phyloP scores from a whole-genome alignment of 2,797 vertebrate genomes.

The Salarias fasciatus region DNA sequence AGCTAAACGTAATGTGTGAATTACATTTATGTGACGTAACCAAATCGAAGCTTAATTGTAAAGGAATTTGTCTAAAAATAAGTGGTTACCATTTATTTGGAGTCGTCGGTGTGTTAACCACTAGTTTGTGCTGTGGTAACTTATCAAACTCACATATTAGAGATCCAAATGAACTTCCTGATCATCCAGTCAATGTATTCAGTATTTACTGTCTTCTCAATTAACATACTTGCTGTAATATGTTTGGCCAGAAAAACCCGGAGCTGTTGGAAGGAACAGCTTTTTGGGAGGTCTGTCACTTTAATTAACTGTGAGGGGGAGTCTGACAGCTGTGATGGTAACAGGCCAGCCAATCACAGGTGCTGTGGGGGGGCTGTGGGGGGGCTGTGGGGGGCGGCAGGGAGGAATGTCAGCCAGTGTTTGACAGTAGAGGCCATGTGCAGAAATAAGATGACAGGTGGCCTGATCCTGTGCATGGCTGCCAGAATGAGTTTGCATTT shows the following conservation, averaged over 20 bases:
- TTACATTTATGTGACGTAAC: too few relatives aligned
- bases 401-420: slow-evolving; percentile 67
- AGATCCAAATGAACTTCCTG: neutral
- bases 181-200: neutral
- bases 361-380: slow-evolving; percentile 65
- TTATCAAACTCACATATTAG: too few relatives aligned
- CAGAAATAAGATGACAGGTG: slow-evolving; percentile 80
- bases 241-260: slow-evolving; percentile 33
- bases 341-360: slow-evolving; percentile 70
- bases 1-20: too few relatives aligned
- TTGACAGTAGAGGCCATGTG: slow-evolving; percentile 73
- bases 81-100: too few relatives aligned
- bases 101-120: too few relatives aligned
- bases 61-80: too few relatives aligned
- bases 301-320: slow-evolving; percentile 75
- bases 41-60: too few relatives aligned
- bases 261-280: slow-evolving; percentile 51
- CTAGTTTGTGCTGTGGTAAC: too few relatives aligned
- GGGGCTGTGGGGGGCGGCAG: slow-evolving; percentile 12
- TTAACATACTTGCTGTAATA: slow-evolving; percentile 23
- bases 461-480: slow-evolving; percentile 66
- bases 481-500: slow-evolving; percentile 68
- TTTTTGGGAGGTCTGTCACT: slow-evolving; percentile 72
- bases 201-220: slow-evolving; percentile 32
- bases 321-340: slow-evolving; percentile 76